A percentile compares a stretch with the other conserved stretches of the same genome.
These are phyloP conservation scores for Perca schrenkii DNA, from an alignment of 2,113 vertebrate species.

Conservation along the genomic window DNA sequence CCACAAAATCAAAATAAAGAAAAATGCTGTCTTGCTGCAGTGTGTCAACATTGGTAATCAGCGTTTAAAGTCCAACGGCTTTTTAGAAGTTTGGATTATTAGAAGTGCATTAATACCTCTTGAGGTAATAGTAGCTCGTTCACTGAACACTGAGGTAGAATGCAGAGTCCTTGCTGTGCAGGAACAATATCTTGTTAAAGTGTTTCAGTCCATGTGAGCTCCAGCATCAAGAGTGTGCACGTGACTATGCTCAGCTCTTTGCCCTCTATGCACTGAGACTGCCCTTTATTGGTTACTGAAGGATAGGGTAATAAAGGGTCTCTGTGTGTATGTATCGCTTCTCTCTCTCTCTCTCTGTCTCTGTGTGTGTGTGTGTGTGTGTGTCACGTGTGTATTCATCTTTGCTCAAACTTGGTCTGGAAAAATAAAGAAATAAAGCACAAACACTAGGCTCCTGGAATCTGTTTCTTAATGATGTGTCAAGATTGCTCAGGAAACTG, in stretches of 20 bases:
- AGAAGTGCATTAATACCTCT: conserved; percentile 42
- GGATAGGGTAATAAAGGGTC: not conserved
- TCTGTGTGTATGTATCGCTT: not conserved
- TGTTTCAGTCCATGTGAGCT: conserved; percentile 35
- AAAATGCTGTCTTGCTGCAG: conserved; percentile 13
- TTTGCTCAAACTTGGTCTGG: not conserved
- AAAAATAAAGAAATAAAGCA: not conserved
- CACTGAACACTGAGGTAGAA: conserved; percentile 35
- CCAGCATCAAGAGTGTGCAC: conserved; percentile 30
- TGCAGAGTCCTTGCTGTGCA: conserved; percentile 36
- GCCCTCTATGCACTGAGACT: conserved; percentile 32
- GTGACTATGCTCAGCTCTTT: conserved; percentile 10
- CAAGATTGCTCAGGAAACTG: conserved; percentile 4
- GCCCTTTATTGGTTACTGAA: conserved; percentile 49
- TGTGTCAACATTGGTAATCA: conserved; percentile 55
- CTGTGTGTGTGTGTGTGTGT: no score
- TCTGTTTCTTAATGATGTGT: not conserved
- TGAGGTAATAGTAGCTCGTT: conserved; percentile 43
- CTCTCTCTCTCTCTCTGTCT: not conserved
- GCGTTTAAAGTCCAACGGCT: conserved; percentile 73
- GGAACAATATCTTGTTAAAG: conserved; percentile 31
- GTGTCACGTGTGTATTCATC: no score
- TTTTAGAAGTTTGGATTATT: conserved; percentile 70
- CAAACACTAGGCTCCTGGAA: not conserved
- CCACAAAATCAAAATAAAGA: conserved; percentile 8